Evolutionary conservation across 2,113 vertebrate species (phyloP), one percentile per base, ranked within the genome.

Genomic region (Erythrolamprus reginae): DNA sequence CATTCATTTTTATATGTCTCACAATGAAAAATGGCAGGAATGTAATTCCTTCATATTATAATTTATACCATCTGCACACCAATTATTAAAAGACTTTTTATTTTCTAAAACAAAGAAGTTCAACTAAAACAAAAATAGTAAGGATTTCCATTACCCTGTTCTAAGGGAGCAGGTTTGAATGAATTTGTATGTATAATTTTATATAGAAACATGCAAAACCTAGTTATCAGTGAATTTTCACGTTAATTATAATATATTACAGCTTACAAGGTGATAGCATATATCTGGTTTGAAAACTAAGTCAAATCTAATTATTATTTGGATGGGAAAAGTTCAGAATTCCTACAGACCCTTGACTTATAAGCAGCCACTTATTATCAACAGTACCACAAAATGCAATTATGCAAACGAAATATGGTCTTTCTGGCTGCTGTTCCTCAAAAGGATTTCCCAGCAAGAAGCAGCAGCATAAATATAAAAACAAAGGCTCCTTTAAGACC

Each of bases 41-140:
- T 10, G 70, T 77, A 77, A 9, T 77, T 77, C 21, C 33, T 77
- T 77, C 33, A 21, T 21, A 42, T 42, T 77, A 33, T 77, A 58
- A 33, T 52, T 88, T 65, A 65, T 28, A 28, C 45, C 38, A 88
- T 48, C 15, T 50, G 17, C 42, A 50, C 15, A 33, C 26, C 38
- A 95, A 52, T 47, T 38, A 82, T 91, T 28, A 70, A 89, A 87
- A 77, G 58, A 23, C 61, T 89, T 26, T 5, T 33, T 89, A 9
- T 88, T 82, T 82, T 84, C 45, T 84, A 1, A 4, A 93, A 10
- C 23, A 82, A 4, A 45, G 15, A 33, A 92, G 91, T 82, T 53
- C 19, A 50, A 84, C 23, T 88, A 38, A 89, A 90, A 42, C 70
- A 77, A 48, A 45, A 12, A 56, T 33, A 87, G 55, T 83, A 86